These are phyloP conservation scores for Chiloscyllium plagiosum DNA, from an alignment of 2,113 vertebrate species.

Conservation along the genomic window DNA sequence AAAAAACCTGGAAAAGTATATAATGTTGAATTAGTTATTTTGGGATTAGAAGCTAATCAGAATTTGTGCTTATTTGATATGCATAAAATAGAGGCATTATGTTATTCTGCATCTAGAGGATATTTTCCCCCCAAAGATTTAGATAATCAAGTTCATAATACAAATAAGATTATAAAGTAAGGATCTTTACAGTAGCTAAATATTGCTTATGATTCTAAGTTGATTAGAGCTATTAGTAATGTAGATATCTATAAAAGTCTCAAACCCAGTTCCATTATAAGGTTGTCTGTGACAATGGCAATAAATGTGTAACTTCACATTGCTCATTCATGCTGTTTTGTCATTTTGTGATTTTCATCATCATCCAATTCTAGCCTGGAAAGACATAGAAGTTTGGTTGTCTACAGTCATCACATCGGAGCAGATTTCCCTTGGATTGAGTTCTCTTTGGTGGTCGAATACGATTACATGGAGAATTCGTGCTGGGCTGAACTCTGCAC, in stretches of 20 bases:
- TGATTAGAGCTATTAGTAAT: background rate
- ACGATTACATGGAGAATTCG: conserved; percentile 66
- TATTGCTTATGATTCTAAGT: background rate
- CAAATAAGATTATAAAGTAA: background rate
- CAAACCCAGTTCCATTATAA: background rate
- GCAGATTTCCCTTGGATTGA: conserved; percentile 76
- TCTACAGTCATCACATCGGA: conserved; percentile 69
- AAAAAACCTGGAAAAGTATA: background rate
- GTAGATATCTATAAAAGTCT: background rate
- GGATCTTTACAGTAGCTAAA: background rate
- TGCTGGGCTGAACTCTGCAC: conserved; percentile 68
- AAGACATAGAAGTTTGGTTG: conserved; percentile 59
- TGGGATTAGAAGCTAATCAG: background rate
- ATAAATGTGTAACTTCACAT: background rate
- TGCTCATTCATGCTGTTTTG: background rate
- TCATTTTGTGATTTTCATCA: background rate
- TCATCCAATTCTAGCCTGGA: conserved; percentile 53
- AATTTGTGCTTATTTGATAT: background rate
- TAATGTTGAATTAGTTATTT: background rate
- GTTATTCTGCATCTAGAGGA: background rate
- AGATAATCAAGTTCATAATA: background rate
- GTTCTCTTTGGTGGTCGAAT: conserved; percentile 80
- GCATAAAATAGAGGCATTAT: background rate
- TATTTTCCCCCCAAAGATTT: background rate
- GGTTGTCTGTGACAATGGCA: background rate